A percentile compares a stretch with the other conserved stretches of the same genome.
Evolutionary conservation across 2,888 invertebrate species (phyloP).

Genomic region (Plagodis dolabraria): DNA sequence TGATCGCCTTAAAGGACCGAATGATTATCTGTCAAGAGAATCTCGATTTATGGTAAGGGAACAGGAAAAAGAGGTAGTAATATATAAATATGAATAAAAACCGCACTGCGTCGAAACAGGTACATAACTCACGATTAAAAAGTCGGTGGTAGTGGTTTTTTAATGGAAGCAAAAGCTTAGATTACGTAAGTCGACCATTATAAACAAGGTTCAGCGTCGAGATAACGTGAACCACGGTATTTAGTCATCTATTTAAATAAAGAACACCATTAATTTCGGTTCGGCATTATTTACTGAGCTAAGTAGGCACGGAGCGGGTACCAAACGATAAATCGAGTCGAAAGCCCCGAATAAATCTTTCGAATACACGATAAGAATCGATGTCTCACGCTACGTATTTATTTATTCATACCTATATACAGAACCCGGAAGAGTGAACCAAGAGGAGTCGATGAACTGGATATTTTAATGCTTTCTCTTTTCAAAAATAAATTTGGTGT

Average conservation of each 20-base stretch:
- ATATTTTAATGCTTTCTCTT: conserved; percentile 58
- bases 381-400: conserved; percentile 80
- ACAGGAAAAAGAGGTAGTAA: conserved; percentile 6
- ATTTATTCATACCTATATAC: conserved; percentile 68
- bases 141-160: conserved; percentile 50
- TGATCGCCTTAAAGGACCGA: no score
- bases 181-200: conserved; percentile 72
- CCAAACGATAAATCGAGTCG: conserved; percentile 76
- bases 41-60: no score
- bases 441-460: conserved; percentile 57
- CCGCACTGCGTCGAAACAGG: conserved; percentile 22
- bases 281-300: conserved; percentile 79
- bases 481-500: conserved; percentile 43
- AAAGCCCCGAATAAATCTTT: conserved; percentile 80
- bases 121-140: conserved; percentile 34
- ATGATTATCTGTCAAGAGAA: no score
- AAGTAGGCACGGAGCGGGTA: conserved; percentile 82
- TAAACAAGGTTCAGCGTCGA: conserved; percentile 70
- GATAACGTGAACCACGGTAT: conserved; percentile 77
- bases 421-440: conserved; percentile 64
- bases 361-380: conserved; percentile 80
- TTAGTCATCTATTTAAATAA: conserved; percentile 84
- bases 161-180: conserved; percentile 71
- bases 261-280: conserved; percentile 78
- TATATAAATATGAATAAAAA: conserved; percentile 17